phyloP scores from a whole-genome alignment of 2,797 vertebrate genomes.

The Bradypodion ventrale region DNA sequence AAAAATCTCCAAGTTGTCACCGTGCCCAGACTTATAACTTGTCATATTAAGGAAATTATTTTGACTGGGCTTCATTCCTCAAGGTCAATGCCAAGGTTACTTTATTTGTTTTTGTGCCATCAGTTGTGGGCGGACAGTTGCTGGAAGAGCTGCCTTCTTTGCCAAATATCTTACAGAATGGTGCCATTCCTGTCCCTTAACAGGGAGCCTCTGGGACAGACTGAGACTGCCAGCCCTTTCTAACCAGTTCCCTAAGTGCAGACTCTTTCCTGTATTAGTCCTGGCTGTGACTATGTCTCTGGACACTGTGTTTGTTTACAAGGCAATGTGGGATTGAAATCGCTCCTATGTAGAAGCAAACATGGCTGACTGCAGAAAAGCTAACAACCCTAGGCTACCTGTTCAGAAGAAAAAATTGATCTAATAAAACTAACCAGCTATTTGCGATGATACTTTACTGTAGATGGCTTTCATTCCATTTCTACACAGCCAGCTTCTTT shows the following conservation, averaged over 20 bases:
- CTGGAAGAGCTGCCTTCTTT: slow-evolving; percentile 59
- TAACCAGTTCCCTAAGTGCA: slow-evolving; percentile 1
- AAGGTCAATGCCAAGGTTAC: slow-evolving; percentile 74
- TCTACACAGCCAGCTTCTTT: slow-evolving; percentile 34
- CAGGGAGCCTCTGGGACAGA: not conserved
- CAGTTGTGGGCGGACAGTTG: slow-evolving; percentile 64
- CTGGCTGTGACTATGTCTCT: not conserved
- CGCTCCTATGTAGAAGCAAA: not conserved
- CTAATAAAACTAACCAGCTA: not conserved
- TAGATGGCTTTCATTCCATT: not conserved
- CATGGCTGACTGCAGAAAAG: not conserved
- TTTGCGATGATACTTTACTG: not conserved
- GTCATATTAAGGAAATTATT: slow-evolving; percentile 64
- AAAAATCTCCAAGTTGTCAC: slow-evolving; percentile 71
- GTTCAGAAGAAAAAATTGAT: no score
- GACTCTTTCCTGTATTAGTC: not conserved
- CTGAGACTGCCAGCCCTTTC: not conserved
- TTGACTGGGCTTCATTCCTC: slow-evolving; percentile 69
- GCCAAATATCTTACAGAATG: slow-evolving; percentile 32
- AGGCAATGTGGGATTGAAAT: not conserved
- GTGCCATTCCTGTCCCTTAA: slow-evolving; percentile 10
- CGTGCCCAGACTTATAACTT: slow-evolving; percentile 73
- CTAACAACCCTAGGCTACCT: not conserved
- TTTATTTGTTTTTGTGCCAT: slow-evolving; percentile 62
- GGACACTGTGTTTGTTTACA: not conserved